A percentile compares a stretch with the other conserved stretches of the same genome.
These are phyloP conservation scores for Volucella zonaria DNA, from an alignment of 2,888 invertebrate species.

Conservation along the genomic window DNA sequence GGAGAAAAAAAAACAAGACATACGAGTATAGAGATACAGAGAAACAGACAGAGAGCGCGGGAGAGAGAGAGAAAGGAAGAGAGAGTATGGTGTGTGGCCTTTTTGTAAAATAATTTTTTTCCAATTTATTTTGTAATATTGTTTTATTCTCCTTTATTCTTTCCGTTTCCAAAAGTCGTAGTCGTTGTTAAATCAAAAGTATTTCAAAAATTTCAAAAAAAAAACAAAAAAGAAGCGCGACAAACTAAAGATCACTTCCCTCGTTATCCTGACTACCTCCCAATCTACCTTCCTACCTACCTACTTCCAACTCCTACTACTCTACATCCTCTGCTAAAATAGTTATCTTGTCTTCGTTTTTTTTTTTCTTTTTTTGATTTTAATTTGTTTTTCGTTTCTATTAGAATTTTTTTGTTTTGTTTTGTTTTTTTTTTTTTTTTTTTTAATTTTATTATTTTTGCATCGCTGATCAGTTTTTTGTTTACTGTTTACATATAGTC, in stretches of 20 bases:
- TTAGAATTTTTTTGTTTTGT: constrained; percentile 61
- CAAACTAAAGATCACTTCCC: constrained; percentile 37
- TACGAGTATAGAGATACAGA: not conserved
- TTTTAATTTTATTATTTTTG: constrained; percentile 69
- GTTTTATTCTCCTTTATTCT: constrained; percentile 31
- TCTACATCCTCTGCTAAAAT: not conserved
- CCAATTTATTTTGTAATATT: constrained; percentile 34
- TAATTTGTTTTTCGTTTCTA: constrained; percentile 53
- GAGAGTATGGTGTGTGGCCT: constrained; percentile 73
- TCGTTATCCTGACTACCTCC: not conserved
- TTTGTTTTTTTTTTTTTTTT: constrained; percentile 57
- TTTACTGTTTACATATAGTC: constrained; percentile 71
- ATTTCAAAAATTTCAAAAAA: too few species aligned
- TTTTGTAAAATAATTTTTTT: constrained; percentile 54
- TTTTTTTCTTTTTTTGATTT: constrained; percentile 56
- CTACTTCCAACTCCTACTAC: constrained; percentile 14
- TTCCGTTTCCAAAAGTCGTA: constrained; percentile 23
- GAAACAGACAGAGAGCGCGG: constrained; percentile 53
- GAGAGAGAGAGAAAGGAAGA: constrained; percentile 28
- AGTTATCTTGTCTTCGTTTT: constrained; percentile 27
- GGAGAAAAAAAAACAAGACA: constrained; percentile 21
- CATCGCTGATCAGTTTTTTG: constrained; percentile 71
- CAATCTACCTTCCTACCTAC: too few species aligned
- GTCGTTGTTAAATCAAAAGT: constrained; percentile 5
- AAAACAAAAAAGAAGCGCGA: not conserved